Base-by-base conservation (phyloP, 2,888 invertebrate species). In the Ormyrus thymus region DNA sequence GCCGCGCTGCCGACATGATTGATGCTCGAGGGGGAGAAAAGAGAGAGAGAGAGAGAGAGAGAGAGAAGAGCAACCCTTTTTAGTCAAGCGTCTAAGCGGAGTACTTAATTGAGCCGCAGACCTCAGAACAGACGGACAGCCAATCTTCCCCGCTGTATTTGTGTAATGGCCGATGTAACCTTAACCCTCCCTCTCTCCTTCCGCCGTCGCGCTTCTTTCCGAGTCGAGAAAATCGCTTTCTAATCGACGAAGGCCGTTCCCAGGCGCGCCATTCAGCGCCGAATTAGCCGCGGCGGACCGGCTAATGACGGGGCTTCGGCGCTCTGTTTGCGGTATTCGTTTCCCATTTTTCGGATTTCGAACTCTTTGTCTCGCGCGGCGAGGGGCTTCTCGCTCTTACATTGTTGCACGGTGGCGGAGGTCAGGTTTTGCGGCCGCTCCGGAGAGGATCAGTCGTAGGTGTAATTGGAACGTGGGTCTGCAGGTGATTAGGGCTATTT, bases 71-170 rank as follows among this genome's bases (percentile, higher is more conserved):
- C 82, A 86, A 87, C 88, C 89, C 89, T 89, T 88, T 89, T 87
- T 87, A 88, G 86, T 85, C 85, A 84, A 85, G 85, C 85, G 85
- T 84, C 85, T 86, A 87, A 87, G 86, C 51, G 58, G 86, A 87
- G 88, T 84, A 87, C 86, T 89, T 89, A 89, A 89, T 90, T 88
- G 89, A 89, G 87, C 88, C 86, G 84, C 86, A 87, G 87, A 87
- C 87, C 88, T 87, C 86, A 85, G 88, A 85, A 86, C 85, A 87
- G 87, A 85, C 85, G 87, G 88, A 88, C 88, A 88, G 89, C 89
- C 87, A 89, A 89, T 89, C 86, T 87, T 86, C 85, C 82, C 82
- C 48, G 45, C 15, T 71, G 72, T 79, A 62, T 73, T 76, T 71
- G 70, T 66, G 45, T 71, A 74, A 70, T 69, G 69, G 59, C 62